phyloP scores from a whole-genome alignment of 2,888 invertebrate genomes.

The Athalia circularis region DNA sequence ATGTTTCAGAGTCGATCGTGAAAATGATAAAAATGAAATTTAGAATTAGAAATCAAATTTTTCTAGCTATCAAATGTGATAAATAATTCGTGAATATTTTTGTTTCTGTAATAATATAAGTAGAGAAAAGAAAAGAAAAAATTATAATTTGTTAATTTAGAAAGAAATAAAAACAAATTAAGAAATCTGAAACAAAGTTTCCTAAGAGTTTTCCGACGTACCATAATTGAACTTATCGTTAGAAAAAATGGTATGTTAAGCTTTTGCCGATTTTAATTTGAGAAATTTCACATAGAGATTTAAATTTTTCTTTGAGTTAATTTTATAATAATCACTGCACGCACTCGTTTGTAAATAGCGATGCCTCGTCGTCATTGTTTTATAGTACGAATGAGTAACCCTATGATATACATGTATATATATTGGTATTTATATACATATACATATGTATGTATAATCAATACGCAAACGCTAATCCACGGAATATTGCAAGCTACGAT shows the following conservation, averaged over 20 bases:
- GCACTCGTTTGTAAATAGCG: neutral
- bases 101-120: neutral
- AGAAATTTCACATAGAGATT: no score
- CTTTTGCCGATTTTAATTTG: no score
- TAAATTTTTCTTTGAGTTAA: no score
- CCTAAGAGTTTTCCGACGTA: neutral
- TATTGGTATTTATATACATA: no score
- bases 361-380: constrained; percentile 33
- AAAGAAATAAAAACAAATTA: neutral
- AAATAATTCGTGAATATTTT: constrained; percentile 16
- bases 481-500: constrained; percentile 33
- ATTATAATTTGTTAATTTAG: neutral
- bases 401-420: no score
- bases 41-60: neutral
- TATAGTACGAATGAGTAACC: constrained; percentile 33
- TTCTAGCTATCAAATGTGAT: neutral
- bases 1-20: constrained; percentile 32
- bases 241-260: no score
- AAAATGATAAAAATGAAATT: constrained; percentile 2
- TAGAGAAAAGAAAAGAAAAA: neutral
- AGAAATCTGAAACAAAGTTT: neutral
- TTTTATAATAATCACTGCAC: no score
- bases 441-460: no score
- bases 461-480: constrained; percentile 19
- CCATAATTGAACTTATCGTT: neutral